phyloP scores from a whole-genome alignment of 2,888 invertebrate species.

The Dryadula phaetusa region DNA sequence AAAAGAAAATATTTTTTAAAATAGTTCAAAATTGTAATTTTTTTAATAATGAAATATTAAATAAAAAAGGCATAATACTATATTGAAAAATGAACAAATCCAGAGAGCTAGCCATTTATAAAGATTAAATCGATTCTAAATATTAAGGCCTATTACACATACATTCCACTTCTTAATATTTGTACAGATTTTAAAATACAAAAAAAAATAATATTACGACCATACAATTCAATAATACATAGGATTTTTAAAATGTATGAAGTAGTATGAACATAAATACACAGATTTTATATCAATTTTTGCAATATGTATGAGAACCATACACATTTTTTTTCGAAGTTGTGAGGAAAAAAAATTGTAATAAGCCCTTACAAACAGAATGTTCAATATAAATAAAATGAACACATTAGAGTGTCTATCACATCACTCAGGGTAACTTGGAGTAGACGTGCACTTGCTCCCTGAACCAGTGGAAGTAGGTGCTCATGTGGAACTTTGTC shows the following conservation, averaged over 20 bases:
- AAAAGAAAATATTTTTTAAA: too few species aligned
- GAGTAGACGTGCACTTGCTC: conserved; percentile 91
- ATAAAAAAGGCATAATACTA: background rate
- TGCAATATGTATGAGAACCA: too few species aligned
- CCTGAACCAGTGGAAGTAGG: conserved; percentile 90
- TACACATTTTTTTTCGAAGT: too few species aligned
- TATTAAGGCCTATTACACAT: conserved; percentile 16
- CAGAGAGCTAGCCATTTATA: conserved; percentile 5
- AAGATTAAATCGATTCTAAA: conserved; percentile 1
- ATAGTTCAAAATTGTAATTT: background rate
- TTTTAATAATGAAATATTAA: background rate
- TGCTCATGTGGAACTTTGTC: conserved; percentile 86
- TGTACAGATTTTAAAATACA: too few species aligned
- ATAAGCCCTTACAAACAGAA: conserved; percentile 21
- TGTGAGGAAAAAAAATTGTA: background rate
- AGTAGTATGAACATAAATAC: too few species aligned
- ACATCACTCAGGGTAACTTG: conserved; percentile 85
- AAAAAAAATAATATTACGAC: too few species aligned
- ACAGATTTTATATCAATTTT: too few species aligned
- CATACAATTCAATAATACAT: too few species aligned
- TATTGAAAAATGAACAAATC: background rate
- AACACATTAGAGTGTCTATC: conserved; percentile 43
- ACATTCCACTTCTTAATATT: background rate
- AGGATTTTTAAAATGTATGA: too few species aligned
- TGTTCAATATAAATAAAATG: conserved; percentile 33